phyloP scores from a whole-genome alignment of 2,888 invertebrate species.

The Clusia tigrina region DNA sequence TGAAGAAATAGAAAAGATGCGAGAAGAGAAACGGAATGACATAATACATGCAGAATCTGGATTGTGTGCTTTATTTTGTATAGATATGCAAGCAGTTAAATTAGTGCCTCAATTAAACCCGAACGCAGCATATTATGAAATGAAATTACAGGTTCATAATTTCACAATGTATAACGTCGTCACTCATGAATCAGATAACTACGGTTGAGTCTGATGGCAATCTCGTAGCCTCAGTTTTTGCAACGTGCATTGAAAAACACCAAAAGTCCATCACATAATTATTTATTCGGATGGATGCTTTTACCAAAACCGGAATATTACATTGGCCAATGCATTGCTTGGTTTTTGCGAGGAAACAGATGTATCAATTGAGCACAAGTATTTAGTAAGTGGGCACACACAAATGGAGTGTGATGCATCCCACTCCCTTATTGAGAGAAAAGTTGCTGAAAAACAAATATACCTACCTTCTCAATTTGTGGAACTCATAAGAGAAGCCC shows the following conservation, averaged over 20 bases:
- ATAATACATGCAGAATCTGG: neutral
- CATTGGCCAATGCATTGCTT: too few species aligned
- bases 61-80: neutral
- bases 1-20: neutral
- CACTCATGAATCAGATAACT: too few species aligned
- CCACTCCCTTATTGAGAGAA: neutral
- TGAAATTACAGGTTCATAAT: too few species aligned
- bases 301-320: too few species aligned
- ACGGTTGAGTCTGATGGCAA: too few species aligned
- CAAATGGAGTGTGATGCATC: neutral
- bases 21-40: neutral
- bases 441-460: neutral
- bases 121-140: neutral
- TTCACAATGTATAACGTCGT: too few species aligned
- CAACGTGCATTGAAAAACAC: neutral
- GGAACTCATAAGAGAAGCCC: neutral
- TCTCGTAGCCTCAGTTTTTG: neutral
- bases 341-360: too few species aligned
- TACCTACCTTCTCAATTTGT: neutral
- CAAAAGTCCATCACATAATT: too few species aligned
- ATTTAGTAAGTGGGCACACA: neutral
- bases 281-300: too few species aligned
- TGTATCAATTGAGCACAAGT: neutral
- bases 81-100: neutral
- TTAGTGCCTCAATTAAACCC: neutral